phyloP scores from a whole-genome alignment of 2,113 vertebrate genomes.

The Toxostoma redivivum region DNA sequence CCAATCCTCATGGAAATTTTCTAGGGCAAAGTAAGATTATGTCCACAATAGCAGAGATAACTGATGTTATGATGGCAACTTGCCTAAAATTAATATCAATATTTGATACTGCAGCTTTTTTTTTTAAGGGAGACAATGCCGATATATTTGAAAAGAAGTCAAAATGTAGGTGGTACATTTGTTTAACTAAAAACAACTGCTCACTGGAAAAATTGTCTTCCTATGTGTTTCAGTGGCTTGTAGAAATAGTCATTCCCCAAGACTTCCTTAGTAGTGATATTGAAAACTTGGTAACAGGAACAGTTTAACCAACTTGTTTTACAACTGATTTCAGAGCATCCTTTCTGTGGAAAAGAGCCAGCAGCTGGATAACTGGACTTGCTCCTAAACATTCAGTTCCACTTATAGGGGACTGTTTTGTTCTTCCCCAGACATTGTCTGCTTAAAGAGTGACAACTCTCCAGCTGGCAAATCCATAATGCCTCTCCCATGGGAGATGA shows the following conservation, averaged over 20 bases:
- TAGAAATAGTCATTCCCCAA: background rate
- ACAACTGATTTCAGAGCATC: background rate
- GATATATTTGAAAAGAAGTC: background rate
- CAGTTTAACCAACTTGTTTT: background rate
- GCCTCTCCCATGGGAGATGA: background rate
- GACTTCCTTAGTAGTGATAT: background rate
- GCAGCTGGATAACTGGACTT: background rate
- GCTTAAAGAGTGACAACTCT: background rate
- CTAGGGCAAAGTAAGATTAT: conserved; percentile 52
- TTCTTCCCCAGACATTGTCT: background rate
- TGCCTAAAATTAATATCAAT: background rate
- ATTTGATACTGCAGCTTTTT: background rate
- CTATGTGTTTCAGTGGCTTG: background rate
- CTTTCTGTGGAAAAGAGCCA: background rate
- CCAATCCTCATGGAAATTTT: conserved; percentile 33
- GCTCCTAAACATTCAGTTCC: background rate
- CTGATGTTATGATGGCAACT: background rate
- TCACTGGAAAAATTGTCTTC: background rate
- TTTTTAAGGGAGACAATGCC: background rate
- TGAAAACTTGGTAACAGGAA: background rate
- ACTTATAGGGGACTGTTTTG: background rate
- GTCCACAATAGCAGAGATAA: background rate
- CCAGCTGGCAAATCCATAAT: background rate
- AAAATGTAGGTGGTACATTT: background rate
- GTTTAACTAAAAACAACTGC: background rate